phyloP scores from a whole-genome alignment of 2,888 invertebrate species.

The Myathropa florea region DNA sequence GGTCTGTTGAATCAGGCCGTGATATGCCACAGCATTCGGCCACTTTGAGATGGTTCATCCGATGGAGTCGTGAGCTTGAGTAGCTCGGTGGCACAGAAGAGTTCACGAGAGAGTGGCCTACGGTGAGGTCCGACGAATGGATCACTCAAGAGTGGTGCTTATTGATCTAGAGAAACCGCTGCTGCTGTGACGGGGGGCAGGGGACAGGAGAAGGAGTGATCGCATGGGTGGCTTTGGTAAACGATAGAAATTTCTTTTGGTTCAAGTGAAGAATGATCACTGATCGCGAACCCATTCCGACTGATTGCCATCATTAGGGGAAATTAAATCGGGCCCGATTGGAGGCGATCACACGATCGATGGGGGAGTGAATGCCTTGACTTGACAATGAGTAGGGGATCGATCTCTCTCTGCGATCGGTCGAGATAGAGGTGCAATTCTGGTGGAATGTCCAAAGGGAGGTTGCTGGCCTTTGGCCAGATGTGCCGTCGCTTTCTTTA shows the following conservation, averaged over 20 bases:
- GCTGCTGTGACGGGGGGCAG: slow-evolving; percentile 1
- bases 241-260: slow-evolving; percentile 21
- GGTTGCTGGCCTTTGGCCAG: no score
- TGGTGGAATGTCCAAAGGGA: no score
- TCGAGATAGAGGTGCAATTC: neutral
- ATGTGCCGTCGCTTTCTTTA: no score
- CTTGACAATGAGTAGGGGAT: neutral
- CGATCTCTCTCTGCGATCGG: neutral
- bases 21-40: slow-evolving; percentile 9
- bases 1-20: slow-evolving; percentile 70
- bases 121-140: neutral
- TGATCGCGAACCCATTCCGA: slow-evolving; percentile 24
- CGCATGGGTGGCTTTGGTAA: slow-evolving; percentile 24
- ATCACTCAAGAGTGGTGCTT: neutral
- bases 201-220: neutral
- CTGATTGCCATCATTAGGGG: slow-evolving; percentile 42
- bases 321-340: neutral
- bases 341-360: neutral
- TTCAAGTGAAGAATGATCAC: slow-evolving; percentile 11
- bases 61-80: slow-evolving; percentile 29
- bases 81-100: slow-evolving; percentile 6
- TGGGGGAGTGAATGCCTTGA: neutral
- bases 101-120: neutral
- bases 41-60: slow-evolving; percentile 15
- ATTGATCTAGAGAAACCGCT: slow-evolving; percentile 46